phyloP scores from a whole-genome alignment of 1,140 invertebrate species.

The Acromyrmex heyeri region DNA sequence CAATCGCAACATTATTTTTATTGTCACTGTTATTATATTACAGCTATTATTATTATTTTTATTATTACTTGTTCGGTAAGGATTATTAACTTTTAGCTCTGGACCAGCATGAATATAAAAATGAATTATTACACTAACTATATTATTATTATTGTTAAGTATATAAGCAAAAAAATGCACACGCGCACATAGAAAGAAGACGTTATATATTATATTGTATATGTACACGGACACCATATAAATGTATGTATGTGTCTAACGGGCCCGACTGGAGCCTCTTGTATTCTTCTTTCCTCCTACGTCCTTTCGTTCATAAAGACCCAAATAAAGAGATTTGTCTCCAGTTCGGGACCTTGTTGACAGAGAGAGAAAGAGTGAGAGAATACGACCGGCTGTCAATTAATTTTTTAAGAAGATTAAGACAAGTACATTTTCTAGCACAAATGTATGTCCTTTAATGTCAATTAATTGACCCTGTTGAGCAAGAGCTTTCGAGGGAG shows the following conservation, averaged over 20 bases:
- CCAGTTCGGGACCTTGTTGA: slow-evolving; percentile 2
- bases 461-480: slow-evolving; percentile 8
- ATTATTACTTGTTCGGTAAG: slow-evolving; percentile 75
- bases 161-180: slow-evolving; percentile 68
- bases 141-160: slow-evolving; percentile 71
- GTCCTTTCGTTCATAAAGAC: neutral
- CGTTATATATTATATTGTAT: slow-evolving; percentile 39
- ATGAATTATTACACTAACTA: slow-evolving; percentile 71
- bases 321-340: slow-evolving; percentile 30
- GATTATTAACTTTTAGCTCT: slow-evolving; percentile 78
- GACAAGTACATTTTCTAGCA: slow-evolving; percentile 18
- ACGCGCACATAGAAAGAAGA: slow-evolving; percentile 70
- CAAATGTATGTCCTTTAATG: slow-evolving; percentile 4
- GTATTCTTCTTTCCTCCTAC: neutral
- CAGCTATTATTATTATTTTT: slow-evolving; percentile 76
- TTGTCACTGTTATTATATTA: slow-evolving; percentile 78
- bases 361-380: neutral
- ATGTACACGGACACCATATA: slow-evolving; percentile 26
- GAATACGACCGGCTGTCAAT: neutral
- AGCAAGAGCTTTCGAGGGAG: slow-evolving; percentile 62
- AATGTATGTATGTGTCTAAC: slow-evolving; percentile 7
- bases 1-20: slow-evolving; percentile 77
- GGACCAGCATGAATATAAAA: slow-evolving; percentile 74
- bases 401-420: slow-evolving; percentile 2
- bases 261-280: neutral